Evolutionary conservation across 2,888 invertebrate genomes (phyloP), one percentile per base, ranked within the genome.

Genomic region (Conchocele bisecta): DNA sequence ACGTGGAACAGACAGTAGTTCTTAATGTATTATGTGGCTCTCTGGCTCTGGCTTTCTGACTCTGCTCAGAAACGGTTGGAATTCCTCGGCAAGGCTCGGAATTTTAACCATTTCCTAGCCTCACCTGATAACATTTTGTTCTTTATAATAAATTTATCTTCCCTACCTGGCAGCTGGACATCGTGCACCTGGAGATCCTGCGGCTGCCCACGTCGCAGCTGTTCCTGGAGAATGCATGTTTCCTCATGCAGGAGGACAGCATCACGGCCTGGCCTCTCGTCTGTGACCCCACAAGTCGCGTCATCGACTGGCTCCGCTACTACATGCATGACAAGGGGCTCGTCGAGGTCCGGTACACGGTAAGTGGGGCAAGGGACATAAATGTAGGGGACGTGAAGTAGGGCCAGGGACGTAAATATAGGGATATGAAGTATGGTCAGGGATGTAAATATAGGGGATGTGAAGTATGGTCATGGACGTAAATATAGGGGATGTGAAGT

Each of bases 151-250:
- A n/a, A n/a, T n/a, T n/a, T n/a, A n/a, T n/a, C n/a, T 17, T 11
- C 9, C 26, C 64, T 64, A 29, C 22, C 20, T 35, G 66, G 6
- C 75, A 90, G 87, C 63, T 89, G 59, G 86, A 87, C 57, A 75
- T 88, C 9, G 85, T 89, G 84, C 75, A 86, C 46, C 77, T 91
- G 68, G 87, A 89, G 76, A 80, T 87, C 20, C 74, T 83, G 35
- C 75, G 81, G 29, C 78, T 91, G 42, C 89, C 89, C 2, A 88
- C 82, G 41, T 88, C 89, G 0, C 81, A 77, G 0, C 83, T 90
- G 64, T 88, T 90, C 88, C 75, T 90, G 76, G 91, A 91, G 83
- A 91, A 91, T 72, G 86, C 89, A 15, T 85, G 86, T 39, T 89
- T 89, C 81, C 72, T 91, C 60, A 88, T 90, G 87, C 89, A 90